phyloP scores from a whole-genome alignment of 2,888 invertebrate species.

The Flabesymbios commensalis region DNA sequence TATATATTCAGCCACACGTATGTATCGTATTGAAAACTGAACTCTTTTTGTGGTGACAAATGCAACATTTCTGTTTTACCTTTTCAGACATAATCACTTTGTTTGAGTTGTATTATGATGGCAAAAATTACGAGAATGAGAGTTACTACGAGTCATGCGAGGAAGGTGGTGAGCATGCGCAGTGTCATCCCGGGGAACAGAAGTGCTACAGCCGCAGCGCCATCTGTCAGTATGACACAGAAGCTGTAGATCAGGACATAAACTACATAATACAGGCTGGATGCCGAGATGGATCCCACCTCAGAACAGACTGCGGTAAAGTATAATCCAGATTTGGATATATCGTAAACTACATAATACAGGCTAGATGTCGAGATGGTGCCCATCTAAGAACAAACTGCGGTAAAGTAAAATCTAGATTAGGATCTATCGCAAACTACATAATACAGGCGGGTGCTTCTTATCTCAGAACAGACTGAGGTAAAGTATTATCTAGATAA shows the following conservation, averaged over 20 bases:
- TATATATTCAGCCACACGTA: too few relatives aligned
- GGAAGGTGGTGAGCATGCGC: not conserved
- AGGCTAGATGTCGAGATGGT: too few relatives aligned
- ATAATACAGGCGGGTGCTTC: too few relatives aligned
- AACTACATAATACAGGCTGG: not conserved
- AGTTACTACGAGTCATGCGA: not conserved
- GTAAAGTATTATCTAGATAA: too few relatives aligned
- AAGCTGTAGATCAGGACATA: not conserved
- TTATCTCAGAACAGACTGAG: too few relatives aligned
- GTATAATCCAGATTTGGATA: too few relatives aligned
- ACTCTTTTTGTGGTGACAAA: too few relatives aligned
- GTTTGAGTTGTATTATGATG: not conserved
- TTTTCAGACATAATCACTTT: not conserved
- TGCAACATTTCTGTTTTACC: not conserved
- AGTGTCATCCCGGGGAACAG: not conserved
- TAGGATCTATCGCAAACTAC: too few relatives aligned
- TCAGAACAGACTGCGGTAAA: slow-evolving; percentile 22
- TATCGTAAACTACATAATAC: too few relatives aligned
- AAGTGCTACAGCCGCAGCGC: not conserved
- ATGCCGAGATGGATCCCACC: slow-evolving; percentile 26
- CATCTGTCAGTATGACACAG: slow-evolving; percentile 1
- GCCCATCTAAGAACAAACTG: too few relatives aligned
- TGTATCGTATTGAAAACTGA: too few relatives aligned
- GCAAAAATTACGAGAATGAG: not conserved
- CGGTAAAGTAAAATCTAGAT: too few relatives aligned